These are phyloP conservation scores for Eira barbara DNA, from an alignment of 2,113 vertebrate species.

Conservation along the genomic window DNA sequence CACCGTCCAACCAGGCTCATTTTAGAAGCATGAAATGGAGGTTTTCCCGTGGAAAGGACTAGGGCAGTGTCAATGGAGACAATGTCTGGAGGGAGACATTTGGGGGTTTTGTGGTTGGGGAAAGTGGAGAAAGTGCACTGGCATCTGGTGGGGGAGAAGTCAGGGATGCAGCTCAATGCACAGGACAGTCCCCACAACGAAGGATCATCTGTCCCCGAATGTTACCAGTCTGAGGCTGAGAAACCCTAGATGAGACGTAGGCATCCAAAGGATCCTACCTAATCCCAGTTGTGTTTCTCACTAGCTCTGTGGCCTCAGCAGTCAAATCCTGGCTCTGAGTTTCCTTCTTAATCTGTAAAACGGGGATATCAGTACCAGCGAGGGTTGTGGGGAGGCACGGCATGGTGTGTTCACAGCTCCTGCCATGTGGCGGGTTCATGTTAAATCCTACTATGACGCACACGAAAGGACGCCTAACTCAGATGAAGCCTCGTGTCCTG, in stretches of 20 bases:
- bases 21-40: not conserved
- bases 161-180: not conserved
- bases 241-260: not conserved
- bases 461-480: not conserved
- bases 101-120: not conserved
- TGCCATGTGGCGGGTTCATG: rapidly evolving
- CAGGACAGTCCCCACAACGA: not conserved
- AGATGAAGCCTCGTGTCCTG: not conserved
- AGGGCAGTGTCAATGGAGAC: not conserved
- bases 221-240: not conserved
- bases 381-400: not conserved
- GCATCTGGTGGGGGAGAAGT: not conserved
- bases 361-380: not conserved
- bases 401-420: rapidly evolving
- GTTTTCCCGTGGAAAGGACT: not conserved
- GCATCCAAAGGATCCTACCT: not conserved
- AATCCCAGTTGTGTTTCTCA: not conserved
- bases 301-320: not conserved
- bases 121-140: not conserved
- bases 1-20: not conserved
- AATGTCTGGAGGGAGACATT: not conserved
- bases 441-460: rapidly evolving
- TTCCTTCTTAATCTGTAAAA: not conserved
- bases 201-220: not conserved
- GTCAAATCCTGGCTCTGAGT: not conserved